Evolutionary conservation across 2,113 vertebrate genomes (phyloP).

Genomic region (Pipra filicauda): DNA sequence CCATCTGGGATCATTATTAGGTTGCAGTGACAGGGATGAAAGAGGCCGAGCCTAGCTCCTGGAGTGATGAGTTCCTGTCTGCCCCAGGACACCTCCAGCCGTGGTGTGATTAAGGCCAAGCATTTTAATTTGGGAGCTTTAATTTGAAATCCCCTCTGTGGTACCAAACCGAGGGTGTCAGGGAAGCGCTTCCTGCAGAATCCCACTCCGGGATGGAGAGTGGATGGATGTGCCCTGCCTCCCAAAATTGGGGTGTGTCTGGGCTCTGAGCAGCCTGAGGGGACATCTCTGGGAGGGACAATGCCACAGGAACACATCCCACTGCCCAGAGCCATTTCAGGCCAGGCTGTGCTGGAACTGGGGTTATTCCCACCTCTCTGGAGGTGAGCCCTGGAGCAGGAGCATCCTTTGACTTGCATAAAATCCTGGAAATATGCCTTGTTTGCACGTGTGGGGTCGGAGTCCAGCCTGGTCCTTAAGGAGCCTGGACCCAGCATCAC

Average conservation of each 20-base stretch:
- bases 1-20: background rate
- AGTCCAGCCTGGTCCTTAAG: background rate
- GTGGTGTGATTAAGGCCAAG: background rate
- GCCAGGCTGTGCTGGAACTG: fast-evolving
- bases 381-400: no score
- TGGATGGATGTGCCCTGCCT: background rate
- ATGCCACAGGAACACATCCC: background rate
- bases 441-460: fast-evolving
- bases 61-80: background rate
- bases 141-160: fast-evolving
- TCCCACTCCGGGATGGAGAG: fast-evolving
- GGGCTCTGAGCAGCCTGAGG: background rate
- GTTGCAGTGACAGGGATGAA: background rate
- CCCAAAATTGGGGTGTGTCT: fast-evolving
- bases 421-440: fast-evolving
- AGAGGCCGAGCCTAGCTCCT: background rate
- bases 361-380: background rate
- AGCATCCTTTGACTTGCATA: background rate
- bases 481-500: background rate
- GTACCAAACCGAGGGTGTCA: fast-evolving
- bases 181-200: fast-evolving
- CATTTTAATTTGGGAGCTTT: background rate
- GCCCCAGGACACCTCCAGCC: background rate
- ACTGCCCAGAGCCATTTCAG: background rate
- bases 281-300: fast-evolving